These are phyloP conservation scores for Mycogona germanica DNA, from an alignment of 2,888 invertebrate genomes.

Conservation along the genomic window DNA sequence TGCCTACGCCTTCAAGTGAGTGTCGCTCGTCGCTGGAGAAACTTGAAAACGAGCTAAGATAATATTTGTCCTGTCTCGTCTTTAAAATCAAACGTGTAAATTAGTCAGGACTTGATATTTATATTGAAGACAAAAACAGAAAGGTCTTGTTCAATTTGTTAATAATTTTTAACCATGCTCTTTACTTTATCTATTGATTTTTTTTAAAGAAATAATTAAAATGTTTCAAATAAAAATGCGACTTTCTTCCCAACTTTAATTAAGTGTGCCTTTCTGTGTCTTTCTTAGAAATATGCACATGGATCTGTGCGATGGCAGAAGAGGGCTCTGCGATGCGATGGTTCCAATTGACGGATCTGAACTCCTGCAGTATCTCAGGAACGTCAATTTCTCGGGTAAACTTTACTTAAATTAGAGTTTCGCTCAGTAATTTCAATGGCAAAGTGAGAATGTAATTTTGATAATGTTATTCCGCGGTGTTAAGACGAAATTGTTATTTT, in stretches of 20 bases:
- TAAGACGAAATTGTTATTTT: too few species aligned
- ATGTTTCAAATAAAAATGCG: background rate
- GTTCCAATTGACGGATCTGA: slow-evolving; percentile 77
- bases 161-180: too few species aligned
- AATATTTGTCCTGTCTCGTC: background rate
- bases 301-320: slow-evolving; percentile 57
- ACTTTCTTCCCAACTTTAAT: background rate
- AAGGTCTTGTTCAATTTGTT: too few species aligned
- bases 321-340: slow-evolving; percentile 78
- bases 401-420: too few species aligned
- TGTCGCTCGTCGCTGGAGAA: slow-evolving; percentile 43
- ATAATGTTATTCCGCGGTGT: too few species aligned
- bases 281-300: slow-evolving; percentile 65
- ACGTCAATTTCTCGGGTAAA: slow-evolving; percentile 78
- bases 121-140: too few species aligned
- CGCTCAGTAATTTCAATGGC: background rate
- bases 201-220: background rate
- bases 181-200: too few species aligned
- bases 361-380: slow-evolving; percentile 66
- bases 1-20: slow-evolving; percentile 55
- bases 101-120: too few species aligned
- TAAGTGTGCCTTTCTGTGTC: background rate
- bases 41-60: background rate
- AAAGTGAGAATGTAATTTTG: too few species aligned
- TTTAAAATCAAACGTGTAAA: too few species aligned